Evolutionary conservation across 2,888 invertebrate species (phyloP), one percentile per base, ranked within the genome.

Genomic region (Apamea crenata): DNA sequence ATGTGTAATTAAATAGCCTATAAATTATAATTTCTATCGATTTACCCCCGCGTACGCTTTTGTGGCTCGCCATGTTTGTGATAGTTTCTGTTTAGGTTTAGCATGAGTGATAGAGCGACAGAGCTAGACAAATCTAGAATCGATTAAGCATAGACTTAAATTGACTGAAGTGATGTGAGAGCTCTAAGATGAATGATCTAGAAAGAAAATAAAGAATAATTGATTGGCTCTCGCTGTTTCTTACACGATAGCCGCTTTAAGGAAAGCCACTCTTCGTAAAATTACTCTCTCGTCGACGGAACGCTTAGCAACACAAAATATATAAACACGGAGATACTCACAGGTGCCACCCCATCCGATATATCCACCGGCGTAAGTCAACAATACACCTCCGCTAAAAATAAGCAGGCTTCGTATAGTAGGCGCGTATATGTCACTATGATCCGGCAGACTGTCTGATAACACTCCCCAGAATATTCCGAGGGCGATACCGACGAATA

Each of bases 311-410:
- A 71, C 47, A 78, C 53, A 75, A 83, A 86, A 76, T 77, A 70
- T 72, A 68, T 81, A 80, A 77, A 81, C 75, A 78, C 65, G 67
- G 56, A 70, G 66, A 80, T 91, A 94, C 96, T 93, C 91, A 96
- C 96, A 95, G 77, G 94, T 94, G 76, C 96, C 96, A 66, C 96
- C 96, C 96, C 96, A 96, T 72, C 96, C 96, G 59, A 94, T 83
- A 80, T 94, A 94, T 82, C 93, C 95, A 40, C 93, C 87, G 75
- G 92, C 93, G 84, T 96, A 96, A 72, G 93, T 94, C 76, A 96
- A 89, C 44, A 96, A 89, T 72, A 94, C 88, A 8, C 96, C 96
- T 67, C 95, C 96, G 40, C 92, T 85, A 63, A 97, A 94, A 85
- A 97, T 95, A 73, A 95, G 93, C 61, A 96, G 81, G 84, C 96